These are phyloP conservation scores for Uloborus diversus DNA, from an alignment of 1,140 invertebrate species.

Conservation along the genomic window DNA sequence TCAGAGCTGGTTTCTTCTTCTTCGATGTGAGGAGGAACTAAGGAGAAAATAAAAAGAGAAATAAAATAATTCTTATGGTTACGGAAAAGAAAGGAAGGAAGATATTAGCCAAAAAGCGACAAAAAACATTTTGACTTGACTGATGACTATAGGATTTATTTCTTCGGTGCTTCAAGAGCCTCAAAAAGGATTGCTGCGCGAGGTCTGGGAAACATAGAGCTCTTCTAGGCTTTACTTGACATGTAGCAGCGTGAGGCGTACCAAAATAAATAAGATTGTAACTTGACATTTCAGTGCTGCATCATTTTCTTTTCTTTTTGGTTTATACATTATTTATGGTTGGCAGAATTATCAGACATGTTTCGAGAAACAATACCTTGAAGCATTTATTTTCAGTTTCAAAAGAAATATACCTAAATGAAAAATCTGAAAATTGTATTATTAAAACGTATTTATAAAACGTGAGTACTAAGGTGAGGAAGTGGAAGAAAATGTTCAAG, in stretches of 20 bases:
- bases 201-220: conserved; percentile 22
- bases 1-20: conserved; percentile 60
- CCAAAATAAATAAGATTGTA: too few species aligned
- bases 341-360: too few species aligned
- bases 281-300: too few species aligned
- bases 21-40: conserved; percentile 60
- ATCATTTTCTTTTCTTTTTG: too few species aligned
- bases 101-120: background rate
- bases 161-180: conserved; percentile 19
- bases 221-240: conserved; percentile 1
- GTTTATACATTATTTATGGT: too few species aligned
- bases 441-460: too few species aligned
- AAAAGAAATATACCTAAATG: too few species aligned
- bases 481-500: too few species aligned
- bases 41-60: conserved; percentile 31
- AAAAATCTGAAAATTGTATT: too few species aligned
- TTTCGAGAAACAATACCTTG: too few species aligned
- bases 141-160: conserved; percentile 41
- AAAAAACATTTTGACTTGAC: conserved; percentile 29
- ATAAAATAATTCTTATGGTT: background rate
- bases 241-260: conserved; percentile 16
- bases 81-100: conserved; percentile 19
- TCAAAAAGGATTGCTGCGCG: conserved; percentile 29
- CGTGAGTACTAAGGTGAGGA: too few species aligned
- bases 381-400: too few species aligned